Conservation (phyloP, 2,113 vertebrate genomes). For the Psilopsiagon aymara region DNA sequence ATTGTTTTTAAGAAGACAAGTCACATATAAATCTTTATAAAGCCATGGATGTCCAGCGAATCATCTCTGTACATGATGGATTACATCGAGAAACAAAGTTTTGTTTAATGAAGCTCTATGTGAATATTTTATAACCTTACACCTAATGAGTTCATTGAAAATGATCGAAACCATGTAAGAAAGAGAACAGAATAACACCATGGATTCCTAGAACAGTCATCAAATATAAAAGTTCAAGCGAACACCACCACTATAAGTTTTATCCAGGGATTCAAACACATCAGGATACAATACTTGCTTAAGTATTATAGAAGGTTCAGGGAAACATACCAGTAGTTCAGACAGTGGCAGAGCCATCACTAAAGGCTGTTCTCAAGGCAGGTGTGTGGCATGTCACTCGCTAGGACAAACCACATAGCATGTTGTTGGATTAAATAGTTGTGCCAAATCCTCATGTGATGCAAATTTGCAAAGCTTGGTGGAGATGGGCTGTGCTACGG, state of each 20-base stretch:
- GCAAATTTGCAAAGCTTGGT: neutral
- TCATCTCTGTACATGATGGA: neutral
- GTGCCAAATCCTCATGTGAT: neutral
- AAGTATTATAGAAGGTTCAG: neutral
- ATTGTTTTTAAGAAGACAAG: neutral
- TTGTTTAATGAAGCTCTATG: neutral
- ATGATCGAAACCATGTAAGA: neutral
- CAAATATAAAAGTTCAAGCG: neutral
- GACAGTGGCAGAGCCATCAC: neutral
- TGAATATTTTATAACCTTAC: neutral
- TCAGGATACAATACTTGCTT: neutral
- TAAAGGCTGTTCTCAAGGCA: neutral
- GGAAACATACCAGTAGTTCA: neutral
- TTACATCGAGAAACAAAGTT: neutral
- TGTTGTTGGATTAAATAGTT: neutral
- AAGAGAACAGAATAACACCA: neutral
- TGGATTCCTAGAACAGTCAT: neutral
- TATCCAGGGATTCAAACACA: neutral
- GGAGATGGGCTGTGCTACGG: neutral
- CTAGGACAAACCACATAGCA: neutral
- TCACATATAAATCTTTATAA: neutral
- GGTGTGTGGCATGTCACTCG: neutral
- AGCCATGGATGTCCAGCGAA: neutral
- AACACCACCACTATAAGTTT: neutral
- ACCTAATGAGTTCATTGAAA: neutral